phyloP scores from a whole-genome alignment of 2,888 invertebrate species.

The Chironomus riparius region DNA sequence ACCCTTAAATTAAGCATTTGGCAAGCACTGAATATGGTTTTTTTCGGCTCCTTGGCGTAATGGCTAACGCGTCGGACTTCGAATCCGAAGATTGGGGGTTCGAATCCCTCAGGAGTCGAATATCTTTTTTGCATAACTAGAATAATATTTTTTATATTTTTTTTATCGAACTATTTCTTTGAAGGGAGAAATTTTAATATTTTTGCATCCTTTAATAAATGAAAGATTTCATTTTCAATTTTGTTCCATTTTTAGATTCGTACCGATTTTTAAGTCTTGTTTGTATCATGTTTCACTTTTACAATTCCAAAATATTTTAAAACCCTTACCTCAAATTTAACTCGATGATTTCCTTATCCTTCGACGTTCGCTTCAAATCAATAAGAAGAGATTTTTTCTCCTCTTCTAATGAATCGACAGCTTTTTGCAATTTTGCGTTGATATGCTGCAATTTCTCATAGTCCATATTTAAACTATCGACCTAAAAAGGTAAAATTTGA shows the following conservation, averaged over 20 bases:
- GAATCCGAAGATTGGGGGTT: conserved; percentile 46
- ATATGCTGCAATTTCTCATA: conserved; percentile 71
- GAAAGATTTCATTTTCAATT: too few species aligned
- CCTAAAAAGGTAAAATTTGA: conserved; percentile 41
- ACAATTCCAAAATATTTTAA: too few species aligned
- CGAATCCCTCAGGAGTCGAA: conserved; percentile 45
- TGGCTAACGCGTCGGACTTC: conserved; percentile 46
- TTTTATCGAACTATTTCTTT: too few species aligned
- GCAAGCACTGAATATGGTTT: too few species aligned
- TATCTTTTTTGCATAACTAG: conserved; percentile 29
- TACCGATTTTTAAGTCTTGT: not conserved
- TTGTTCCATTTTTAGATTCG: too few species aligned
- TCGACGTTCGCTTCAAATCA: conserved; percentile 65
- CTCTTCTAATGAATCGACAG: conserved; percentile 61
- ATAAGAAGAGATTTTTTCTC: conserved; percentile 66
- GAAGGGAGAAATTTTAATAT: too few species aligned
- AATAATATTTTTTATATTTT: too few species aligned
- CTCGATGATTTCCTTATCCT: conserved; percentile 65
- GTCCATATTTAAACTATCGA: conserved; percentile 65
- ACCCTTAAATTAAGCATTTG: too few species aligned
- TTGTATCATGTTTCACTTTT: too few species aligned
- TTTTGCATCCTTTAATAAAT: too few species aligned
- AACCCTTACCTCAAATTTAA: conserved; percentile 49
- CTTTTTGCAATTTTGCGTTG: conserved; percentile 63
- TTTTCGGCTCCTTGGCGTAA: conserved; percentile 43